Conservation (phyloP, 2,113 vertebrate species). For the Mobula birostris region DNA sequence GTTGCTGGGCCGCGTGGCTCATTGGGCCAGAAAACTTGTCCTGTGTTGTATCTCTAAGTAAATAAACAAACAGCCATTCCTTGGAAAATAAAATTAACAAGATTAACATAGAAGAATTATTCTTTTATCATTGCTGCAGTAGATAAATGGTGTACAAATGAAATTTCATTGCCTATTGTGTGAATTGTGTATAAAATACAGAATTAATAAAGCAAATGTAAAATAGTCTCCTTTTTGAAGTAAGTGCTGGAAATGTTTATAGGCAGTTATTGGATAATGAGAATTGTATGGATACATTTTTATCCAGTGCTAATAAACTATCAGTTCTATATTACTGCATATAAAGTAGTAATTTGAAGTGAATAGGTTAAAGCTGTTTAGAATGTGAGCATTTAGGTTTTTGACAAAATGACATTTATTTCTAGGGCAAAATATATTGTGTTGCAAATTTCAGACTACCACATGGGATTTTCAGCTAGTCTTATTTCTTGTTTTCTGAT, state of each 20-base stretch:
- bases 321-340: neutral
- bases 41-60: no score
- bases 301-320: conserved; percentile 11
- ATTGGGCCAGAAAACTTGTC: no score
- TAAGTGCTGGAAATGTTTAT: neutral
- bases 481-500: conserved; percentile 20
- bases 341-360: neutral
- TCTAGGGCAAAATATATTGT: neutral
- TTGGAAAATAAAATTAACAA: neutral
- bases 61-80: neutral
- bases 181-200: neutral
- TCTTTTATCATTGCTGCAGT: neutral
- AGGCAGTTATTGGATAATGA: neutral
- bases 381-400: neutral
- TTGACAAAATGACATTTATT: conserved; percentile 10
- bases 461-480: conserved; percentile 23
- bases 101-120: neutral
- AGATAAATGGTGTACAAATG: neutral
- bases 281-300: conserved; percentile 3
- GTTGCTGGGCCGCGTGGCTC: no score
- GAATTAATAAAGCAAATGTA: conserved; percentile 7
- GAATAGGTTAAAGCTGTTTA: neutral
- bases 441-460: neutral
- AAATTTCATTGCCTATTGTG: neutral
- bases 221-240: neutral